Conservation (phyloP, 2,113 vertebrate species). For the Aphyosemion australe region DNA sequence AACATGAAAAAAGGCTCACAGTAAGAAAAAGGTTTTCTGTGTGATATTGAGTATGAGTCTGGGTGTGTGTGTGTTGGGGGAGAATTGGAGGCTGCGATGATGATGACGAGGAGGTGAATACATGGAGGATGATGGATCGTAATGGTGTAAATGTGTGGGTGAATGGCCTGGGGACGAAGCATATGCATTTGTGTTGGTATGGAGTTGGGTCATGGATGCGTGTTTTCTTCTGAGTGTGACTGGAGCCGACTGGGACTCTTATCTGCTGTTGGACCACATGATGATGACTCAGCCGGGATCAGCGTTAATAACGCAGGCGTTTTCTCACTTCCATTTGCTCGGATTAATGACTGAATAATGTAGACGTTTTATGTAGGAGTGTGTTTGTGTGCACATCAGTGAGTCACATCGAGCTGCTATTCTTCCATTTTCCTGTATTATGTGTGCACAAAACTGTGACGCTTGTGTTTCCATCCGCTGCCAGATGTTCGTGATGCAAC, state of each 20-base stretch:
- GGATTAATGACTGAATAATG: constrained; percentile 25
- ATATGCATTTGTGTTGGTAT: constrained; percentile 7
- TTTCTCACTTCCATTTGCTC: constrained; percentile 30
- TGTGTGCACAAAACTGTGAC: constrained; percentile 3
- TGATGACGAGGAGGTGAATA: constrained; percentile 52
- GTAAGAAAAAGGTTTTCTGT: constrained; percentile 27
- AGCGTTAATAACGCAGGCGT: constrained; percentile 28
- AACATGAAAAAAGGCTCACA: constrained; percentile 36
- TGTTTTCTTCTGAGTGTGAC: constrained; percentile 18
- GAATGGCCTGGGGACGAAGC: constrained; percentile 30
- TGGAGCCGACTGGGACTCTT: constrained; percentile 2
- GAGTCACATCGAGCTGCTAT: constrained; percentile 34
- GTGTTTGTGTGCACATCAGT: constrained; percentile 13
- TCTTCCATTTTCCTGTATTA: constrained; percentile 27
- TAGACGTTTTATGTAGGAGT: constrained; percentile 24
- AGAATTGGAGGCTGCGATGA: constrained; percentile 42
- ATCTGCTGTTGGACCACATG: background rate
- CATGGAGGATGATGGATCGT: constrained; percentile 56
- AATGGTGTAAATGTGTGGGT: constrained; percentile 42
- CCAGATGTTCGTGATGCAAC: constrained; percentile 49
- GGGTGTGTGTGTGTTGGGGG: background rate
- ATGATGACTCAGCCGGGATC: constrained; percentile 33
- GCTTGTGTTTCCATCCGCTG: constrained; percentile 9
- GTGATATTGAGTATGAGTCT: constrained; percentile 28
- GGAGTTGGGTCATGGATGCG: constrained; percentile 5